Evolutionary conservation across 2,797 vertebrate genomes (phyloP), one percentile per base, ranked within the genome.

Genomic region (Eleutherodactylus coqui): DNA sequence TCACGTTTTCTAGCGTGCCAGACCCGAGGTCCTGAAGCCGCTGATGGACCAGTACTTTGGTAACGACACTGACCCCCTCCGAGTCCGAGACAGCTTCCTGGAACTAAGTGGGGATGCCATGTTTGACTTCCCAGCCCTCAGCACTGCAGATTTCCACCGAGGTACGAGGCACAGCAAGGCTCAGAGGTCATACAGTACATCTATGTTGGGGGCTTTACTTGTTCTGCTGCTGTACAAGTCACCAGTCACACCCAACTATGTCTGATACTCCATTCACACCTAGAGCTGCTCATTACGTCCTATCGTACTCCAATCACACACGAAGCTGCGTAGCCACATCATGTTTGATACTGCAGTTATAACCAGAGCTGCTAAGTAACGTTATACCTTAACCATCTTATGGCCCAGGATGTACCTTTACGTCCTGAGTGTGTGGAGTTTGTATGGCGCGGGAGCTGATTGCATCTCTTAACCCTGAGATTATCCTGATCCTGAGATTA

Each of bases 1-100:
- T 55, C 45, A 2, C 4, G 29, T 43, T 41, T 77, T 84, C 19
- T 38, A 92, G 92, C 14, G 64, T 3, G 0, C 90, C 0, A 77
- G 87, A 3, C 14, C 75, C n/a, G 89, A 92, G 32, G 5, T 49
- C 1, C 0, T 75, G 14, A 3, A 41, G 38, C 41, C 24, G 0
- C 14, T 92, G 55, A 4, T 67, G n/a, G 90, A 93, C 13, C 94
- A 96, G 75, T 97, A 97, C 64, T 27, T 93, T 29, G 94, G 93
- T 75, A 89, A 70, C 1, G 88, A 90, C 0, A 87, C 90, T n/a
- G 90, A 96, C 41, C 90, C 81, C 53, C 51, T 84, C 36, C 90
- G 89, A 86, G 92, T 91, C 29, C 87, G 92, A 81, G 89, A 95
- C 1, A 90, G 70, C 1, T 89, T 93, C 24, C 89, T 90, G 41